These are phyloP conservation scores for Diloba caeruleocephala DNA, from an alignment of 2,888 invertebrate species.

Conservation along the genomic window DNA sequence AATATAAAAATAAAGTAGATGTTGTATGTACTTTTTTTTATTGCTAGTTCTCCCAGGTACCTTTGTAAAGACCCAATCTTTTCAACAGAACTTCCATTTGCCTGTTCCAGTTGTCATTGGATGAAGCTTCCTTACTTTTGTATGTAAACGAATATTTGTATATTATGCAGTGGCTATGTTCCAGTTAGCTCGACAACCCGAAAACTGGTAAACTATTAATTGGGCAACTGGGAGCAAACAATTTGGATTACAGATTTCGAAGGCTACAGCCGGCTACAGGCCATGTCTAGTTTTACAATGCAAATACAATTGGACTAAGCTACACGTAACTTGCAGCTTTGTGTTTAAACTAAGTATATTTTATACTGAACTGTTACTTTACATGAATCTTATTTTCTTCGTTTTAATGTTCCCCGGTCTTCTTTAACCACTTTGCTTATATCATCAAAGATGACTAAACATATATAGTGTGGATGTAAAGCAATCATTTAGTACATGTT, in stretches of 20 bases:
- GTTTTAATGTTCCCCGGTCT: too few species aligned
- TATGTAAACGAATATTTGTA: constrained; percentile 34
- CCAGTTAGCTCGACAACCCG: constrained; percentile 38
- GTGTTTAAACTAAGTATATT: constrained; percentile 4
- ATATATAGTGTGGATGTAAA: too few species aligned
- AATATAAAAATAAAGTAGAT: background rate
- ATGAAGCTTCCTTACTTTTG: constrained; percentile 33
- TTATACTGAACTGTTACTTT: constrained; percentile 8
- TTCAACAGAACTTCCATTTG: constrained; percentile 17
- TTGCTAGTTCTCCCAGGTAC: constrained; percentile 1
- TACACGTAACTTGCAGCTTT: constrained; percentile 5
- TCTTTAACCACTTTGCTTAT: too few species aligned
- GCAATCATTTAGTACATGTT: too few species aligned
- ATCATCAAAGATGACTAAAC: too few species aligned
- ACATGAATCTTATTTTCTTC: too few species aligned
- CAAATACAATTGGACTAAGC: constrained; percentile 39
- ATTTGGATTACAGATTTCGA: constrained; percentile 54
- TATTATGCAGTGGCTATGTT: constrained; percentile 42
- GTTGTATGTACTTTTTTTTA: background rate
- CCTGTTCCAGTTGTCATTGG: constrained; percentile 9
- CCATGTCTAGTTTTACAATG: constrained; percentile 41
- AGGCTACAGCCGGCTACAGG: constrained; percentile 28
- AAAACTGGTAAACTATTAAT: constrained; percentile 53
- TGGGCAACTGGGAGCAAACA: constrained; percentile 51
- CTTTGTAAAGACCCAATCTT: constrained; percentile 12